Conservation (phyloP, 2,888 invertebrate genomes). For the Tetheella fluctuosa region DNA sequence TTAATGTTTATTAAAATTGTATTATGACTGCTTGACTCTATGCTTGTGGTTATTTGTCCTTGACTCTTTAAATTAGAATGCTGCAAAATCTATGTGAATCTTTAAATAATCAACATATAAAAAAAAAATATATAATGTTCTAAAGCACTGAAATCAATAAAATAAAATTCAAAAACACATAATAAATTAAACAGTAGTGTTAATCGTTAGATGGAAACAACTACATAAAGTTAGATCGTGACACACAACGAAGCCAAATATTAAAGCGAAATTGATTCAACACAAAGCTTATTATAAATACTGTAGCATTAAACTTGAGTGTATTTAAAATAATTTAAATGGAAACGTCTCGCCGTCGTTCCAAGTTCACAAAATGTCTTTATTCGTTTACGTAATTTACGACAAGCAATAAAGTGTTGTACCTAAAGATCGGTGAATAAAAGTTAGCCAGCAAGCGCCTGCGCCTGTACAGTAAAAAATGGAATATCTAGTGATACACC, state of each 20-base stretch:
- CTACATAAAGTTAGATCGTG: constrained; percentile 37
- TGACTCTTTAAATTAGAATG: not conserved
- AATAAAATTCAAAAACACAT: constrained; percentile 10
- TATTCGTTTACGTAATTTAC: constrained; percentile 75
- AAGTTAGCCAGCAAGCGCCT: constrained; percentile 65
- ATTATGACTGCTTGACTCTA: constrained; percentile 25
- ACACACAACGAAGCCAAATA: constrained; percentile 46
- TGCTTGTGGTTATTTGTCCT: constrained; percentile 25
- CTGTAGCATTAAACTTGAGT: constrained; percentile 54
- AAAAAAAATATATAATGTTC: not conserved
- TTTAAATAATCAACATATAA: too few relatives aligned
- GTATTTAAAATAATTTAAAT: constrained; percentile 78
- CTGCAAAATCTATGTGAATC: not conserved
- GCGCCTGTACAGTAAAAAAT: constrained; percentile 67
- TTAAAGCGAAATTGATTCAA: constrained; percentile 69
- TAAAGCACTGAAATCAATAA: not conserved
- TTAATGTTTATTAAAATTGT: constrained; percentile 37
- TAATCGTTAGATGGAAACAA: constrained; percentile 29
- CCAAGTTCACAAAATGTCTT: constrained; percentile 75
- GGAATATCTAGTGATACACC: constrained; percentile 40
- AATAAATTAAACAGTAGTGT: constrained; percentile 24
- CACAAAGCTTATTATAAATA: constrained; percentile 68
- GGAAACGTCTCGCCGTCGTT: constrained; percentile 66
- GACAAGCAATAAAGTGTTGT: constrained; percentile 68
- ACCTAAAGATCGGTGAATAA: constrained; percentile 76